These are phyloP conservation scores for Cheilosia urbana DNA, from an alignment of 2,888 invertebrate species.

Conservation along the genomic window DNA sequence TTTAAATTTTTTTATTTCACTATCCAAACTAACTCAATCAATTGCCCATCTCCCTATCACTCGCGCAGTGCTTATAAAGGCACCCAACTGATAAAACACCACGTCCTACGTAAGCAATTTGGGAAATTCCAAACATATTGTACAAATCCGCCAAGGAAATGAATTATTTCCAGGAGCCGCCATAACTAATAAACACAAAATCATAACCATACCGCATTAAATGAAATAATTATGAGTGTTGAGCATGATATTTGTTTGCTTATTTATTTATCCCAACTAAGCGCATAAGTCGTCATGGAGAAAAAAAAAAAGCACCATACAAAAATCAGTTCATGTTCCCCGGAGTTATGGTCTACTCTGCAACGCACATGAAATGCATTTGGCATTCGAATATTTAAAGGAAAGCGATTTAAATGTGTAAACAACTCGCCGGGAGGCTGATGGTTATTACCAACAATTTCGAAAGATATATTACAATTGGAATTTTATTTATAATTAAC, in stretches of 20 bases:
- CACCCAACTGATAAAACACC: too few species aligned
- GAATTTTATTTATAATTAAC: conserved; percentile 66
- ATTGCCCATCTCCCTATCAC: too few species aligned
- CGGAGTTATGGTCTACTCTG: background rate
- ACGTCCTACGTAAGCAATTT: background rate
- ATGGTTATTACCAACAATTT: conserved; percentile 71
- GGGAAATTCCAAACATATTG: background rate
- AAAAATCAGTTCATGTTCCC: conserved; percentile 18
- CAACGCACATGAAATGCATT: conserved; percentile 35
- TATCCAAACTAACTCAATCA: too few species aligned
- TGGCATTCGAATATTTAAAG: conserved; percentile 40
- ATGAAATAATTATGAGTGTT: conserved; percentile 29
- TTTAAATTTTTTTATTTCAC: too few species aligned
- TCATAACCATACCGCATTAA: conserved; percentile 9
- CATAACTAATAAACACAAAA: conserved; percentile 18
- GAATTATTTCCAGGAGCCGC: background rate
- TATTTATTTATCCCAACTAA: conserved; percentile 13
- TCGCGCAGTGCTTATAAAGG: too few species aligned
- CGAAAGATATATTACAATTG: conserved; percentile 63
- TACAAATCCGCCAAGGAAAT: background rate
- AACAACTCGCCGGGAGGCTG: conserved; percentile 70
- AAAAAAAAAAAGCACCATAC: background rate
- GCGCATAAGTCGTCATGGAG: conserved; percentile 6
- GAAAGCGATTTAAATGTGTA: conserved; percentile 46
- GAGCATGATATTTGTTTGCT: conserved; percentile 33